Evolutionary conservation across 2,888 invertebrate species (phyloP), one percentile per base, ranked within the genome.

Genomic region (Cephus pulcher): DNA sequence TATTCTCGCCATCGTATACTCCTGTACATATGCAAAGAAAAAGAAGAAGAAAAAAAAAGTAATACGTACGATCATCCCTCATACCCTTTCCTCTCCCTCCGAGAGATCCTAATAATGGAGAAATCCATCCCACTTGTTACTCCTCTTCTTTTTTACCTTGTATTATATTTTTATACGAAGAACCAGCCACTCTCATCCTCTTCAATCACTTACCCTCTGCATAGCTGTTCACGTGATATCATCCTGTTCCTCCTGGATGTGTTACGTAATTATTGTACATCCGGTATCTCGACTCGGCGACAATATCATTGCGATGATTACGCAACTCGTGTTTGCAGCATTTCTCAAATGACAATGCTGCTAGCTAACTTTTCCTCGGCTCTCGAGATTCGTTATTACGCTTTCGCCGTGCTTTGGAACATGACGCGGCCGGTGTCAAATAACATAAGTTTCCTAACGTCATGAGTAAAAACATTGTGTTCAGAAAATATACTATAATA

Each of bases 381-480:
- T 56, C 23, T 56, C 56, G 23, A 56, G 56, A 56, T 56, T 23
- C 56, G 23, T 56, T 23, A 56, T 56, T 56, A 56, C 56, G 56
- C 56, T 56, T 56, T 56, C 56, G 56, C 56, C 56, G 56, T 56
- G 56, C 83, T 82, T 84, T 87, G 87, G 87, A 90, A 89, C 88
- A 88, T 88, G 87, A 87, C 87, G 86, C 87, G 87, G 87, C 87
- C 86, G 88, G 88, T 87, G 85, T 90, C 87, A 88, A 85, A 84
- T 88, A 91, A 90, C 88, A 88, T 91, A 91, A 91, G 89, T 91
- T 91, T 91, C 91, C 91, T 91, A 91, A 91, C 87, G 90, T 91
- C 90, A 90, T 90, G 88, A 90, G 90, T 91, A 91, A 91, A 90
- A 91, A 91, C 88, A 91, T 91, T 91, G 91, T 91, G 91, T 91